These are phyloP conservation scores for Oophaga sylvatica DNA, from an alignment of 2,797 vertebrate species.

Conservation along the genomic window DNA sequence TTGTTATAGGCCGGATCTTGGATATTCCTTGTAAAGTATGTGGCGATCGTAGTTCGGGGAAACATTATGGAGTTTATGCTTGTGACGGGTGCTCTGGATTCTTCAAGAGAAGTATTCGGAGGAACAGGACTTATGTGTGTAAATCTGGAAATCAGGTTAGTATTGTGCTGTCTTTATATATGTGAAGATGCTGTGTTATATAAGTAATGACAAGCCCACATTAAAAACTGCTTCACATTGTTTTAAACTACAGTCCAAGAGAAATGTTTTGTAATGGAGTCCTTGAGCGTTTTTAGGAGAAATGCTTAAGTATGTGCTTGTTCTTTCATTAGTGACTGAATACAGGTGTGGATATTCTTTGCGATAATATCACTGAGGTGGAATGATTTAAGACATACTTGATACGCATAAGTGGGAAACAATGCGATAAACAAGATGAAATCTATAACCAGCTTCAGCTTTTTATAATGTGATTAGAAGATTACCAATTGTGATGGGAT, in stretches of 20 bases:
- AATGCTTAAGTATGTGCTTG: neutral
- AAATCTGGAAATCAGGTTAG: constrained; percentile 97
- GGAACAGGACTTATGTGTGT: constrained; percentile 96
- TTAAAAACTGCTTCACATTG: neutral
- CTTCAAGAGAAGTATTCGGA: constrained; percentile 97
- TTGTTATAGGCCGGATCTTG: constrained; percentile 90
- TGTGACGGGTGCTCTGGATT: constrained; percentile 98
- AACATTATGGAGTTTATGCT: constrained; percentile 97
- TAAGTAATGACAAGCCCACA: neutral
- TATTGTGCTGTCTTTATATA: neutral
- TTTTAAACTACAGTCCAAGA: neutral
- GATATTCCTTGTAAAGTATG: constrained; percentile 99
- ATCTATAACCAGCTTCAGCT: neutral
- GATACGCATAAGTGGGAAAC: neutral
- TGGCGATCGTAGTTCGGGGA: constrained; percentile 95
- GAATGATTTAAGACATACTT: neutral
- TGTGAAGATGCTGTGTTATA: neutral
- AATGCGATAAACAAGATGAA: neutral
- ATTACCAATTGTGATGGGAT: too few relatives aligned
- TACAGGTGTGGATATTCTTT: constrained; percentile 15
- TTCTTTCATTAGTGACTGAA: constrained; percentile 3
- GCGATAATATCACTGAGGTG: neutral
- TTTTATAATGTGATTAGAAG: neutral
- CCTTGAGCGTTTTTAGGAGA: neutral
- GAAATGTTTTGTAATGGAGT: neutral